A percentile compares a stretch with the other conserved stretches of the same genome.
Evolutionary conservation across 2,888 invertebrate genomes (phyloP).

Genomic region (Lasioglossum pauxillum): DNA sequence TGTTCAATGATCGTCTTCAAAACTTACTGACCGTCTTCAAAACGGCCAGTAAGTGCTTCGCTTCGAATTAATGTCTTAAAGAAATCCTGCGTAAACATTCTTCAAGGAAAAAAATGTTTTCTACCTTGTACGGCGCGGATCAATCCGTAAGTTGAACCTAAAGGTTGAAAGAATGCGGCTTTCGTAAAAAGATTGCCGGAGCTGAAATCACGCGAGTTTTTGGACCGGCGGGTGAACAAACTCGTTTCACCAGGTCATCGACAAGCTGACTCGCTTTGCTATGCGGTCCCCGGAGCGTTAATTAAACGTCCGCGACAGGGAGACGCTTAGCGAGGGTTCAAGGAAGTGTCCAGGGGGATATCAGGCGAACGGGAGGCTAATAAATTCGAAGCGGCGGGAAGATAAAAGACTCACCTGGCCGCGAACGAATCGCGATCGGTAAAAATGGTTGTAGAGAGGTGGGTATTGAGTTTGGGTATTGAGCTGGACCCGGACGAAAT

Average conservation of each 20-base stretch:
- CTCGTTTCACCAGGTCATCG: neutral
- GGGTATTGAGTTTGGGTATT: neutral
- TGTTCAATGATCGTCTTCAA: too few relatives aligned
- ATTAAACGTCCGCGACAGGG: neutral
- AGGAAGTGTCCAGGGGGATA: neutral
- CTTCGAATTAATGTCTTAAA: too few relatives aligned
- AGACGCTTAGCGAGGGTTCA: neutral
- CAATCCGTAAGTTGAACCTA: too few relatives aligned
- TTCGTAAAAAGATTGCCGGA: neutral
- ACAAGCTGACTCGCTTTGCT: neutral
- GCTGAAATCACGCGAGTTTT: neutral
- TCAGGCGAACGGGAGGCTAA: conserved; percentile 23
- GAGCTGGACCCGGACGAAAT: conserved; percentile 30
- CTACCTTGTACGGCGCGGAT: too few relatives aligned
- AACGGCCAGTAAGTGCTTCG: too few relatives aligned
- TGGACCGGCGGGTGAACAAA: neutral
- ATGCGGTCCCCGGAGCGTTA: neutral
- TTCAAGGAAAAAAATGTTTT: too few relatives aligned
- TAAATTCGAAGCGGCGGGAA: conserved; percentile 34
- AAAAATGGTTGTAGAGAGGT: neutral
- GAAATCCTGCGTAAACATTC: too few relatives aligned
- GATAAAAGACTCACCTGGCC: conserved; percentile 21
- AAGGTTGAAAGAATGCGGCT: neutral
- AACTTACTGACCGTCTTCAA: too few relatives aligned
- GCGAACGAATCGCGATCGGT: conserved; percentile 31